These are phyloP conservation scores for Penaeus japonicus DNA, from an alignment of 1,140 invertebrate species.

Conservation along the genomic window DNA sequence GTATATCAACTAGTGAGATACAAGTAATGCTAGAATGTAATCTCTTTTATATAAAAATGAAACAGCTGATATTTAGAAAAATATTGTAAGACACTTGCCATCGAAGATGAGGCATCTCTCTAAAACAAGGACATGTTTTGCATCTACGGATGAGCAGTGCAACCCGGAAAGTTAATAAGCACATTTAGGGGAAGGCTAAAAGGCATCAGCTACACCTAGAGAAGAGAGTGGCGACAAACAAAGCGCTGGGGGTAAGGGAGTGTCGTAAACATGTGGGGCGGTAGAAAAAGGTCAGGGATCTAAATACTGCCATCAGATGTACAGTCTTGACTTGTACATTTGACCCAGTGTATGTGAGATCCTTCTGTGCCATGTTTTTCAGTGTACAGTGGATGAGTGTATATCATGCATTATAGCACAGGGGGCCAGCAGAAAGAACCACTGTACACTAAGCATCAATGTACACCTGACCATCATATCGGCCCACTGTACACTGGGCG, in stretches of 20 bases:
- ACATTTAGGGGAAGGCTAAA: background rate
- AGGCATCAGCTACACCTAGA: background rate
- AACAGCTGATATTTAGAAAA: background rate
- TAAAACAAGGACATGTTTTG: background rate
- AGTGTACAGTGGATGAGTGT: too few relatives aligned
- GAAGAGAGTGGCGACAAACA: too few relatives aligned
- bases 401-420: background rate
- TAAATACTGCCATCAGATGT: too few relatives aligned
- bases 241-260: too few relatives aligned
- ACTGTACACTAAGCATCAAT: background rate
- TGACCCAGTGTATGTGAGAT: too few relatives aligned
- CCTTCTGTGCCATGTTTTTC: too few relatives aligned
- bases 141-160: background rate
- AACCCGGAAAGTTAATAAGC: constrained; percentile 6
- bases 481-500: background rate
- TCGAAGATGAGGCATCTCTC: constrained; percentile 38
- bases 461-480: background rate
- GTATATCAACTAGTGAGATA: background rate
- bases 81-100: constrained; percentile 17
- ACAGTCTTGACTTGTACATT: too few relatives aligned
- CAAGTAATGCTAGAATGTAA: background rate
- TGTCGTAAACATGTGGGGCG: too few relatives aligned
- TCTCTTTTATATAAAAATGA: background rate
- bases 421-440: background rate
- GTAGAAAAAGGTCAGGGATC: too few relatives aligned